Evolutionary conservation across 1,140 invertebrate species (phyloP).

Genomic region (Dendrolimus kikuchii): DNA sequence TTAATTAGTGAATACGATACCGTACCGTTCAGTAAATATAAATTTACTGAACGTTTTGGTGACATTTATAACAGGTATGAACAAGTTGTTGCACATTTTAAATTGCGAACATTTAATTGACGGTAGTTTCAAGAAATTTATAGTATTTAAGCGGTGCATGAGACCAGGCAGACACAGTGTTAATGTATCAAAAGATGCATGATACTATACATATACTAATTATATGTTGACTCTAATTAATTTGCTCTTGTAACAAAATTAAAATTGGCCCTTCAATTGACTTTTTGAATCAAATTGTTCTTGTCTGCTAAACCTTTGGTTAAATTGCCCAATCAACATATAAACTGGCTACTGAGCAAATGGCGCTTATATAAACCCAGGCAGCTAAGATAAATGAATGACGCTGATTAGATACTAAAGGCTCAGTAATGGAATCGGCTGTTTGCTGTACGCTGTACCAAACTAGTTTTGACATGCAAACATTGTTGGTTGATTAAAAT

Average conservation of each 20-base stretch:
- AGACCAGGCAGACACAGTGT: too few relatives aligned
- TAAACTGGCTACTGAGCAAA: slow-evolving; percentile 38
- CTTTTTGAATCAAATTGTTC: slow-evolving; percentile 31
- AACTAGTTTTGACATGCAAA: neutral
- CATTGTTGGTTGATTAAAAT: neutral
- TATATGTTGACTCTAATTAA: too few relatives aligned
- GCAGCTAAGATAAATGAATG: slow-evolving; percentile 41
- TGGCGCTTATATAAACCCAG: slow-evolving; percentile 28
- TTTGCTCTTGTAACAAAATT: neutral
- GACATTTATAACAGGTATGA: too few relatives aligned
- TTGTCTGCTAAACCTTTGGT: slow-evolving; percentile 31
- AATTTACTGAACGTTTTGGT: too few relatives aligned
- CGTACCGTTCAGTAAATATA: too few relatives aligned
- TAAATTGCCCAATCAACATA: slow-evolving; percentile 50
- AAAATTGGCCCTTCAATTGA: slow-evolving; percentile 18
- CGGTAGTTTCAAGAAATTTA: too few relatives aligned
- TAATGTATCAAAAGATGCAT: too few relatives aligned
- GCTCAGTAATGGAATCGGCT: slow-evolving; percentile 23
- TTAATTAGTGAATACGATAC: too few relatives aligned
- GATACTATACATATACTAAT: too few relatives aligned
- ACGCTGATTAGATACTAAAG: slow-evolving; percentile 40
- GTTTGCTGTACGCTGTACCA: slow-evolving; percentile 1
- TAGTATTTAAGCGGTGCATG: too few relatives aligned
- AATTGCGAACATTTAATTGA: too few relatives aligned
- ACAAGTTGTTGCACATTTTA: too few relatives aligned